A percentile compares a stretch with the other conserved stretches of the same genome.
Conservation (phyloP, 2,888 invertebrate species). For the Drosophila crucigera region DNA sequence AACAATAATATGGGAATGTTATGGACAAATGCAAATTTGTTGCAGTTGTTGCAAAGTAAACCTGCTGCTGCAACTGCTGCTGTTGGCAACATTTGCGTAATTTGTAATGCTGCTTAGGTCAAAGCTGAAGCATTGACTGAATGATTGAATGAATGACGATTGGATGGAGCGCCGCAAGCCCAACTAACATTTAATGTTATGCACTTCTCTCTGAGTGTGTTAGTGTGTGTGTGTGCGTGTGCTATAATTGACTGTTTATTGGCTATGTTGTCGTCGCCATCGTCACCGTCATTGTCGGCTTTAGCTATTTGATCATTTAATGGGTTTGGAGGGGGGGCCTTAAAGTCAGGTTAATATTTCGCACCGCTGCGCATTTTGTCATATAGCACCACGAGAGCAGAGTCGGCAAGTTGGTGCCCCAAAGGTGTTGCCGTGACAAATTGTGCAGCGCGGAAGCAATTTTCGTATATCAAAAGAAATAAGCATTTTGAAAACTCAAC, state of each 20-base stretch:
- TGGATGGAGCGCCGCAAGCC: conserved; percentile 59
- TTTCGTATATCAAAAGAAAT: conserved; percentile 47
- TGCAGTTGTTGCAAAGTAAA: conserved; percentile 14
- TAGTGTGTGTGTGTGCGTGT: conserved; percentile 22
- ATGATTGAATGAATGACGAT: conserved; percentile 40
- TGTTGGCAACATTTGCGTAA: conserved; percentile 76
- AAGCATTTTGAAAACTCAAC: conserved; percentile 47
- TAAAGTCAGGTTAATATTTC: conserved; percentile 61
- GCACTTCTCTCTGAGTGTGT: conserved; percentile 55
- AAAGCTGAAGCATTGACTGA: conserved; percentile 53
- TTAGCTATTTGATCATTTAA: conserved; percentile 76
- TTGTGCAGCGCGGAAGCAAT: conserved; percentile 74
- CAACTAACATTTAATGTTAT: conserved; percentile 71
- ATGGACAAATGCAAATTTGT: conserved; percentile 60
- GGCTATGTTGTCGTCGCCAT: conserved; percentile 57
- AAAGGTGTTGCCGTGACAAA: conserved; percentile 79
- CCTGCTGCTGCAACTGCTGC: conserved; percentile 50
- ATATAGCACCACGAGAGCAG: conserved; percentile 32
- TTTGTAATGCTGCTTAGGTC: conserved; percentile 59
- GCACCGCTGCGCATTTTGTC: conserved; percentile 60
- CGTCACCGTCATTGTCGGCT: conserved; percentile 46
- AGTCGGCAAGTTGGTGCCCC: conserved; percentile 35
- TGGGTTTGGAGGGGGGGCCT: conserved; percentile 19
- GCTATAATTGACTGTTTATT: conserved; percentile 77
- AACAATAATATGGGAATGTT: conserved; percentile 36